Evolutionary conservation across 2,797 vertebrate genomes (phyloP).

Genomic region (Hipposideros larvatus): DNA sequence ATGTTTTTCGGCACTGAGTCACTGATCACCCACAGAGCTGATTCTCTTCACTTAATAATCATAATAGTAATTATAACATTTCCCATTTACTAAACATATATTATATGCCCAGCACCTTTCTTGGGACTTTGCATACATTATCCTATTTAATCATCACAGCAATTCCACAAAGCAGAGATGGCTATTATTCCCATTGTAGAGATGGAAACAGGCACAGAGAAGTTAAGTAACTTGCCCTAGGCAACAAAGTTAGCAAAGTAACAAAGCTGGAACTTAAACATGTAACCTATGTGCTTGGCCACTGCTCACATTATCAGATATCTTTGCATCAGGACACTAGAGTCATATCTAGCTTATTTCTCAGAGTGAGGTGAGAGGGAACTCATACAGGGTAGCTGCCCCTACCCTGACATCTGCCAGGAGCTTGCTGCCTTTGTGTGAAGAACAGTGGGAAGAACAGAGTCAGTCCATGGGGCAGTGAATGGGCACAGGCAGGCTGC

Average conservation of each 20-base stretch:
- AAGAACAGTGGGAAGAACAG: background rate
- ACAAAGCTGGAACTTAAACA: conserved; percentile 13
- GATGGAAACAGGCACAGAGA: background rate
- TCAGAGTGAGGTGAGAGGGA: background rate
- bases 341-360: background rate
- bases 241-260: background rate
- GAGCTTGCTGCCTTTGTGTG: background rate
- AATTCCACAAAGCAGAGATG: background rate
- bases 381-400: background rate
- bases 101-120: background rate
- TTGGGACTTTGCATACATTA: background rate
- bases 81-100: background rate
- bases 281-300: background rate
- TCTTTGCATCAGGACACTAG: background rate
- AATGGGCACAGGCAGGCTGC: background rate
- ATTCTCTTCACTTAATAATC: background rate
- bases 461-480: background rate
- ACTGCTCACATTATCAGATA: background rate
- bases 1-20: background rate
- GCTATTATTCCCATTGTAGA: background rate
- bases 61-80: background rate
- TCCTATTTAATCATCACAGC: background rate
- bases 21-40: conserved; percentile 7
- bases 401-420: background rate
- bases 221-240: background rate